A percentile compares a stretch with the other conserved stretches of the same genome.
These are phyloP conservation scores for Xenopus borealis DNA, from an alignment of 2,113 vertebrate species.

Conservation along the genomic window DNA sequence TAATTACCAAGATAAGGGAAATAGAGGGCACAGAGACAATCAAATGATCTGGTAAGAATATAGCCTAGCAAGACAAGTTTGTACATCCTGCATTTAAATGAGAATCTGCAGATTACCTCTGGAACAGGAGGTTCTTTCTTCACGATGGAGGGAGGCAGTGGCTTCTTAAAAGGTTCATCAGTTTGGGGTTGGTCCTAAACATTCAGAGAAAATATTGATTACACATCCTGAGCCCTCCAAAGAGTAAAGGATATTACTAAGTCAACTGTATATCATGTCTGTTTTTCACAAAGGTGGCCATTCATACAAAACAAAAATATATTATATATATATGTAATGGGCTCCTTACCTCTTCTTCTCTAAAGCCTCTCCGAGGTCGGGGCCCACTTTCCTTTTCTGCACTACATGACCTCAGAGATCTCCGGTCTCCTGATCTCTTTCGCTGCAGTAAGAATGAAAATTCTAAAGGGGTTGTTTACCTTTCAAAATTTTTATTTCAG, in stretches of 20 bases:
- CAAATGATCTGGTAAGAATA: too few species aligned
- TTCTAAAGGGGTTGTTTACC: too few species aligned
- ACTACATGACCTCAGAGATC: background rate
- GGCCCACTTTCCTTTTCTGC: background rate
- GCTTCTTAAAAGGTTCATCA: conserved; percentile 95
- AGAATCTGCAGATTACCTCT: conserved; percentile 51
- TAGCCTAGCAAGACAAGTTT: too few species aligned
- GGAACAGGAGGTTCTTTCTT: conserved; percentile 79
- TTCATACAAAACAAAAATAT: too few species aligned
- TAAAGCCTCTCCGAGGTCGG: conserved; percentile 10
- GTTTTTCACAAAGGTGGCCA: too few species aligned
- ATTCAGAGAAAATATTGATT: background rate
- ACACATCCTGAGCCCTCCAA: conserved; percentile 1
- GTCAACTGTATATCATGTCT: too few species aligned
- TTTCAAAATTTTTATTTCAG: too few species aligned
- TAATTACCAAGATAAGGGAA: too few species aligned
- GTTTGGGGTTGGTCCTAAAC: conserved; percentile 58
- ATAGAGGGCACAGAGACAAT: too few species aligned
- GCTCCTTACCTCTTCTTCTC: conserved; percentile 5
- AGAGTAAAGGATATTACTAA: too few species aligned
- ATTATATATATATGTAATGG: too few species aligned
- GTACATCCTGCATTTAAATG: too few species aligned
- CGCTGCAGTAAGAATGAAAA: conserved; percentile 2
- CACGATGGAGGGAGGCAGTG: conserved; percentile 80
- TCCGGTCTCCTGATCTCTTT: background rate